Evolutionary conservation across 2,113 vertebrate species (phyloP).

Genomic region (Bufo gargarizans): DNA sequence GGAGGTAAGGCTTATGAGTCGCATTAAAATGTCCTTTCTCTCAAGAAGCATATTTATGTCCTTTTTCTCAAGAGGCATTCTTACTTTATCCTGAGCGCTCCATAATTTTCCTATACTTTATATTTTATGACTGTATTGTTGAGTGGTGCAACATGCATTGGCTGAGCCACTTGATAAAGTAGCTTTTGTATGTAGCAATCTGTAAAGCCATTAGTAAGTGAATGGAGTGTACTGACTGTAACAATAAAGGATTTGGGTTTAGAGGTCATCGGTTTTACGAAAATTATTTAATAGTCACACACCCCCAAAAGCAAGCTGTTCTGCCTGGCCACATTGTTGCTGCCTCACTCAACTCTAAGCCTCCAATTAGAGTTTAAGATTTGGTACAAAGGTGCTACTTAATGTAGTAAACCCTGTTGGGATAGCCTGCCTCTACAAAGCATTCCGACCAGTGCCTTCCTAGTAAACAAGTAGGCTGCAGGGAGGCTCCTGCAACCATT

Average conservation of each 20-base stretch:
- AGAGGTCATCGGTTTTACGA: slow-evolving; percentile 3
- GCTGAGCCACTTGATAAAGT: slow-evolving; percentile 23
- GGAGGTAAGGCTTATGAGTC: background rate
- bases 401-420: background rate
- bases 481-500: background rate
- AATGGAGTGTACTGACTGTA: slow-evolving; percentile 1
- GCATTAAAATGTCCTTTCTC: background rate
- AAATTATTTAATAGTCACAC: slow-evolving; percentile 48
- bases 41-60: background rate
- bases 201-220: background rate
- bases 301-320: slow-evolving; percentile 29
- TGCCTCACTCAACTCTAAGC: slow-evolving; percentile 19
- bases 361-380: slow-evolving; percentile 34
- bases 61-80: background rate
- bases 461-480: slow-evolving; percentile 29
- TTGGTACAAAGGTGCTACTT: background rate
- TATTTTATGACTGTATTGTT: slow-evolving; percentile 17
- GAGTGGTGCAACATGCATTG: background rate
- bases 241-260: background rate
- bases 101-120: slow-evolving; percentile 8
- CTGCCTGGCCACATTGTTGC: slow-evolving; percentile 12
- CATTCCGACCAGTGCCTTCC: background rate
- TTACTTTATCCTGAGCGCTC: background rate
- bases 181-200: slow-evolving; percentile 16
- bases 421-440: slow-evolving; percentile 4